These are phyloP conservation scores for Crenichthys baileyi DNA, from an alignment of 2,797 vertebrate genomes.

Conservation along the genomic window DNA sequence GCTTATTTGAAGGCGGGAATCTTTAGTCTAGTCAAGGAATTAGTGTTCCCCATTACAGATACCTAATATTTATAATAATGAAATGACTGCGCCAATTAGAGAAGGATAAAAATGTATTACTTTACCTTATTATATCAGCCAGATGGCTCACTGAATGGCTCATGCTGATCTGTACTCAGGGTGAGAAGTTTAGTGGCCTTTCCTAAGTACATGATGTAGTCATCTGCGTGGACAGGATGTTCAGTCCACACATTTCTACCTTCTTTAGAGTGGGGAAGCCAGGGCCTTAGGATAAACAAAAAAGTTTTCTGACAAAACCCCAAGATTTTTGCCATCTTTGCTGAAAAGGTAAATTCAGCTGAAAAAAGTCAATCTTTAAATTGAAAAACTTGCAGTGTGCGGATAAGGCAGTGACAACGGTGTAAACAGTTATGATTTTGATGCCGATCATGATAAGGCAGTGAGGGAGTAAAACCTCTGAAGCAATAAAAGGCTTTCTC, in stretches of 20 bases:
- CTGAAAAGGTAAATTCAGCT: constrained; percentile 66
- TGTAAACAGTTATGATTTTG: constrained; percentile 81
- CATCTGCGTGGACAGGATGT: constrained; percentile 58
- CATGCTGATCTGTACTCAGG: constrained; percentile 82
- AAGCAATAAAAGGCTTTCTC: constrained; percentile 58
- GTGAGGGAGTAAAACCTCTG: constrained; percentile 58
- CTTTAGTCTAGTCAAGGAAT: constrained; percentile 92
- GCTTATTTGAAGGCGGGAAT: constrained; percentile 92
- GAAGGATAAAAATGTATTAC: constrained; percentile 97
- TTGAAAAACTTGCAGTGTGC: constrained; percentile 70
- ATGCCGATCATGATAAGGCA: constrained; percentile 68
- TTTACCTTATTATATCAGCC: constrained; percentile 90
- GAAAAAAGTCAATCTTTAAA: constrained; percentile 81
- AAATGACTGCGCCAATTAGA: constrained; percentile 95
- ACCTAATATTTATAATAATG: constrained; percentile 98
- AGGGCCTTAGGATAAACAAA: constrained; percentile 66
- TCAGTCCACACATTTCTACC: constrained; percentile 52
- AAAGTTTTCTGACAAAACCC: constrained; percentile 71
- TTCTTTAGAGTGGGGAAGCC: constrained; percentile 59
- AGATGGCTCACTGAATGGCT: constrained; percentile 85
- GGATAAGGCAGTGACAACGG: constrained; percentile 72
- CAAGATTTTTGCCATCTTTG: constrained; percentile 53
- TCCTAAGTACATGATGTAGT: constrained; percentile 74
- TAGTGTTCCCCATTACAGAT: constrained; percentile 90
- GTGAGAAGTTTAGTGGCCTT: constrained; percentile 80